Evolutionary conservation across 1,140 invertebrate genomes (phyloP).

Genomic region (Paramacrobiotus metropolitanus): DNA sequence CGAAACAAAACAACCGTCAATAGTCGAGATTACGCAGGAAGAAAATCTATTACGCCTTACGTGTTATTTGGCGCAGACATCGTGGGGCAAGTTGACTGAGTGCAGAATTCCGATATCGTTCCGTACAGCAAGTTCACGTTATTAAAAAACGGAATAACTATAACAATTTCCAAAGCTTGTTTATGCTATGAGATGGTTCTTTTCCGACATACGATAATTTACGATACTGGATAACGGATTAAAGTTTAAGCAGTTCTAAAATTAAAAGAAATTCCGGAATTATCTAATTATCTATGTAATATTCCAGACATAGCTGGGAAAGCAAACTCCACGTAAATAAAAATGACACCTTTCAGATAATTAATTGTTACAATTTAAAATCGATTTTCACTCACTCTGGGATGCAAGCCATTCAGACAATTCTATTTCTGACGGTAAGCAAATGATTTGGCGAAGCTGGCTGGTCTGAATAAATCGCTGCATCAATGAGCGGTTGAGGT

Average conservation of each 20-base stretch:
- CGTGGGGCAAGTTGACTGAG: slow-evolving; percentile 66
- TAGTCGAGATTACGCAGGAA: background rate
- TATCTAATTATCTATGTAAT: too few species aligned
- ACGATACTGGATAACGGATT: too few species aligned
- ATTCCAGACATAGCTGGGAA: too few species aligned
- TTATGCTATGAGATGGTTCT: background rate
- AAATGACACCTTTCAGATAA: too few species aligned
- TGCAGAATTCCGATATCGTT: slow-evolving; percentile 92
- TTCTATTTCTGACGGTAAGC: slow-evolving; percentile 72
- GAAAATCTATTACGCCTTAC: too few species aligned
- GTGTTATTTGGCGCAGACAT: slow-evolving; percentile 80
- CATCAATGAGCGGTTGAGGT: slow-evolving; percentile 71
- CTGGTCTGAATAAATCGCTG: slow-evolving; percentile 75
- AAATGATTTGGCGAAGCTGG: slow-evolving; percentile 70
- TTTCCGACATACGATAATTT: slow-evolving; percentile 8
- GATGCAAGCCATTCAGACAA: slow-evolving; percentile 96
- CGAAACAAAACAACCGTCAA: background rate
- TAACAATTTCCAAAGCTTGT: slow-evolving; percentile 18
- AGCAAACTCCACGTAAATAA: too few species aligned
- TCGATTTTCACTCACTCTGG: slow-evolving; percentile 61
- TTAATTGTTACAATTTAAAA: too few species aligned
- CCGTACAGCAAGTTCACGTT: slow-evolving; percentile 93
- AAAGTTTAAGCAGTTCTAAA: too few species aligned
- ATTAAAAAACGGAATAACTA: slow-evolving; percentile 87
- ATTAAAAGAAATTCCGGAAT: too few species aligned